Conservation (phyloP, 1,140 invertebrate genomes). For the Brachionus paranguensis region DNA sequence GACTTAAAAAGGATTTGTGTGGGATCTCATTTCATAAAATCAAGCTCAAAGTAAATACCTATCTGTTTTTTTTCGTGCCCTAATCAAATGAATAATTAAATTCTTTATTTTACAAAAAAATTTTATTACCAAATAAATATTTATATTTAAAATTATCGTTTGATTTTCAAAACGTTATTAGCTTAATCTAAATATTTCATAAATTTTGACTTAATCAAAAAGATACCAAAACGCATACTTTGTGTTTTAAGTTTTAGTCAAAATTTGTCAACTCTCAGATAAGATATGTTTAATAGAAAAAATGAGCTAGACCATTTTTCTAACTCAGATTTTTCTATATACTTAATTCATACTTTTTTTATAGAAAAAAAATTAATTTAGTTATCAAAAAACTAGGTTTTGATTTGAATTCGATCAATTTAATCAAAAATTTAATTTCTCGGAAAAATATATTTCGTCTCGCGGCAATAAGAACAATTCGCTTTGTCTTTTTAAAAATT, state of each 20-base stretch:
- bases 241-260: background rate
- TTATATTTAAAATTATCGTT: slow-evolving; percentile 33
- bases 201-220: background rate
- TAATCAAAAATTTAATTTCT: background rate
- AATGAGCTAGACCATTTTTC: background rate
- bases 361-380: background rate
- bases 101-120: background rate
- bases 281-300: background rate
- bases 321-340: background rate
- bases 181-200: background rate
- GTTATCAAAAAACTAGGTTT: background rate
- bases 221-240: background rate
- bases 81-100: slow-evolving; percentile 32
- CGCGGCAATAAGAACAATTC: background rate
- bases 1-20: background rate
- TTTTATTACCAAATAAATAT: slow-evolving; percentile 5
- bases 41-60: background rate
- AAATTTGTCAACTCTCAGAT: background rate
- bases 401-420: background rate
- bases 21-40: background rate
- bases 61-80: background rate
- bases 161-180: background rate
- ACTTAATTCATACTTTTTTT: background rate
- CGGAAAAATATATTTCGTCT: background rate
- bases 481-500: background rate